These are phyloP conservation scores for Acanthosepion pharaonis DNA, from an alignment of 2,888 invertebrate species.

Conservation along the genomic window DNA sequence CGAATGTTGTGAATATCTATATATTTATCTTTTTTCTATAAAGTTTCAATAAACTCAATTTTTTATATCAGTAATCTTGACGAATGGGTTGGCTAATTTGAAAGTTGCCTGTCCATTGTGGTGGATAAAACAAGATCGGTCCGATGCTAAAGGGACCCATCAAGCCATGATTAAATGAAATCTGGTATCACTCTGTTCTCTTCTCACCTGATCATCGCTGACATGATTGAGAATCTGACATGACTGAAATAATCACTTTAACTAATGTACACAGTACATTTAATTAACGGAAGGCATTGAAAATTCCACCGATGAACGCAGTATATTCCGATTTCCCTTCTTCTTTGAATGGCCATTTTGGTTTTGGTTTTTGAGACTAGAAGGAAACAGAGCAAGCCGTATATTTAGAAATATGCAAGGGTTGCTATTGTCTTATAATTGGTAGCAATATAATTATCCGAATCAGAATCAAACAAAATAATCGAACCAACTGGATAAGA, in stretches of 20 bases:
- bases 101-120: neutral
- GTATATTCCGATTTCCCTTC: neutral
- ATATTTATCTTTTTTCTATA: no score
- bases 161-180: neutral
- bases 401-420: neutral
- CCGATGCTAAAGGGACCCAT: neutral
- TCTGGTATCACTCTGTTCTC: neutral
- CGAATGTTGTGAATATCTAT: no score
- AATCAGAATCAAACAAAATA: no score
- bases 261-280: neutral
- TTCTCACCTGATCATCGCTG: neutral
- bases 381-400: neutral
- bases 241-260: neutral
- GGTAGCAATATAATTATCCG: no score
- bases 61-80: no score
- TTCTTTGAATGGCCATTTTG: neutral
- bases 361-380: neutral
- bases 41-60: no score
- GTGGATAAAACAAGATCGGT: neutral
- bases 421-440: no score
- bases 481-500: no score
- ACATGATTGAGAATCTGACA: neutral
- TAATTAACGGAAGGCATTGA: neutral
- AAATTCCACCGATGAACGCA: neutral
- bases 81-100: no score